Evolutionary conservation across 2,797 vertebrate genomes (phyloP), one percentile per base, ranked within the genome.

Genomic region (Steatocranus sp.): DNA sequence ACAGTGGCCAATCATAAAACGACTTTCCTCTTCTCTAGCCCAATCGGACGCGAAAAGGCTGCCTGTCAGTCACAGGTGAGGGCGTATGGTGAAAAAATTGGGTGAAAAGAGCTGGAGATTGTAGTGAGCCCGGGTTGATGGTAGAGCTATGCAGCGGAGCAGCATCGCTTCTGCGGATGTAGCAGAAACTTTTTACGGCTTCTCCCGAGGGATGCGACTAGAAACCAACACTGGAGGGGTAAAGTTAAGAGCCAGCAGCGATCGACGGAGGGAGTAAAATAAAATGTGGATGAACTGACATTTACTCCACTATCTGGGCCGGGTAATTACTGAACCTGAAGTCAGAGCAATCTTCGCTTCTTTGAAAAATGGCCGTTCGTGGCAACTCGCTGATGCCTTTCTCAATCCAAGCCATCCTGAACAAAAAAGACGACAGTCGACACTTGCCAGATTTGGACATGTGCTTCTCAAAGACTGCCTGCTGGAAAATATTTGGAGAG

Each of bases 391-490:
- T 98, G 91, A 98, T 97, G 96, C 97, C 98, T 34, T 99, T 99
- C 93, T 99, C 98, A 61, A 99, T 99, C 94, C 98, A 99, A 93
- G 98, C 98, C 83, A 99, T 99, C 92, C 96, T 99, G 83, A 97
- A 98, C 95, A 97, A 97, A 92, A 99, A 98, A 92, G 97, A 98
- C 89, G 96, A 97, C 76, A 94, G 90, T 50, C 83, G 95, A 78
- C 96, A 94, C 85, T 91, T 97, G 78, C 93, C 95, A 75, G 95
- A 95, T 70, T 84, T 97, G 94, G 96, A 96, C 91, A 92, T 97
- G 87, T 97, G 97, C 79, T 96, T 97, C 86, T 95, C 96, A 36
- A 96, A 96, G 83, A 93, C 95, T 17, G 91, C 95, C 76, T 97
- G 98, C 91, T 98, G 98, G 98, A 96, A 97, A 93, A 97, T 99